Conservation (phyloP, 2,888 invertebrate species). For the Panzeria rudis region DNA sequence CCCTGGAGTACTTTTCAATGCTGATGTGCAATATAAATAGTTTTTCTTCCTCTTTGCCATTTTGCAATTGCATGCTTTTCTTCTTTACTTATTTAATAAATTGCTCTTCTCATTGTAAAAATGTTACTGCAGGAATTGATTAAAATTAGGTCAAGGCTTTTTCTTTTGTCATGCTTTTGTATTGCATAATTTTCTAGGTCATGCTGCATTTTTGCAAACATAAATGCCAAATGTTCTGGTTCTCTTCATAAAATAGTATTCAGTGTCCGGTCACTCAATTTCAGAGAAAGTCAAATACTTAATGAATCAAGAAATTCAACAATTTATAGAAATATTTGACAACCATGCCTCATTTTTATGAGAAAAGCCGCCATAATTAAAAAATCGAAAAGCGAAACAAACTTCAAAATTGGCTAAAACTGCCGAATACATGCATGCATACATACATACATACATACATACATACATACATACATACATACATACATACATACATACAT, state of each 20-base stretch:
- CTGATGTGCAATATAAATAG: background rate
- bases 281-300: no score
- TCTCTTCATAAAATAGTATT: background rate
- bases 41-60: slow-evolving; percentile 23
- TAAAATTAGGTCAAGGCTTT: slow-evolving; percentile 68
- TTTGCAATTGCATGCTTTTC: background rate
- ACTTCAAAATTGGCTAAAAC: no score
- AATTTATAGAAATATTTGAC: no score
- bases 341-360: no score
- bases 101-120: slow-evolving; percentile 39
- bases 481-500: no score
- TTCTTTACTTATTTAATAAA: slow-evolving; percentile 9
- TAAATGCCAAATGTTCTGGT: slow-evolving; percentile 31
- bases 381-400: no score
- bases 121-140: slow-evolving; percentile 47
- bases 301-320: no score
- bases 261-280: background rate
- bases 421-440: no score
- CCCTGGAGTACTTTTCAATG: background rate
- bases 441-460: no score
- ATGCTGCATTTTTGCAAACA: slow-evolving; percentile 26
- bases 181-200: slow-evolving; percentile 38
- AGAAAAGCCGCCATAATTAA: no score
- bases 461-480: no score
- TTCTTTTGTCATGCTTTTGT: slow-evolving; percentile 15